These are phyloP conservation scores for Gambusia yucatana DNA, from an alignment of 2,797 vertebrate species.

Conservation along the genomic window DNA sequence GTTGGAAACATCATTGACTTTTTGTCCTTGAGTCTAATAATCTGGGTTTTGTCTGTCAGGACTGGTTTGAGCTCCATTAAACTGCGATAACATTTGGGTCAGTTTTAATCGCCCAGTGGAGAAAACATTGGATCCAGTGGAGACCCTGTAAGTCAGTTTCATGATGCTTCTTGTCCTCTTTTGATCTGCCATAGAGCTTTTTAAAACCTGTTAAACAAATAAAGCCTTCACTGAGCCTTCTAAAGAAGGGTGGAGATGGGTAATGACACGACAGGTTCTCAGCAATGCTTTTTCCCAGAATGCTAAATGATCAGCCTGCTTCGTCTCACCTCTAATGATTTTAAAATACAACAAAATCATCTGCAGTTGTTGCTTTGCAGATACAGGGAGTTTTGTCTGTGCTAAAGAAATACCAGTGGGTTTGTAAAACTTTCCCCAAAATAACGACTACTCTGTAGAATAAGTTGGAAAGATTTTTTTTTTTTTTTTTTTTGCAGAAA, in stretches of 20 bases:
- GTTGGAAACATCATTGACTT: neutral
- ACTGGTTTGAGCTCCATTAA: neutral
- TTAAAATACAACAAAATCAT: neutral
- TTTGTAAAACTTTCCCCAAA: neutral
- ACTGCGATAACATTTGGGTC: neutral
- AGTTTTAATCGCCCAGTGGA: neutral
- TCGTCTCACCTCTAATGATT: neutral
- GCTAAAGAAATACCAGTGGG: neutral
- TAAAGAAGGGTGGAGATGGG: conserved; percentile 2
- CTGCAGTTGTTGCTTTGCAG: neutral
- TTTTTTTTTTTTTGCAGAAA: neutral
- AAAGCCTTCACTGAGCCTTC: conserved; percentile 1
- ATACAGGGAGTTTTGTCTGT: neutral
- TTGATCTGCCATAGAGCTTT: neutral
- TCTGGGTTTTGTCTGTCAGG: neutral
- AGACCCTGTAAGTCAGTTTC: neutral
- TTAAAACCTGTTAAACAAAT: neutral
- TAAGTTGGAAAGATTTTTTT: neutral
- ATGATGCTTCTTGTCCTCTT: conserved; percentile 4
- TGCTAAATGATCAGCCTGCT: neutral
- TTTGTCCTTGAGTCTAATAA: neutral
- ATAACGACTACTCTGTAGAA: neutral
- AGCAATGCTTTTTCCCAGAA: neutral
- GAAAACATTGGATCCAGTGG: too few relatives aligned
- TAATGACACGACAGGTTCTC: conserved; percentile 6